Evolutionary conservation across 2,113 vertebrate genomes (phyloP).

Genomic region (Tachuris rubrigastra): DNA sequence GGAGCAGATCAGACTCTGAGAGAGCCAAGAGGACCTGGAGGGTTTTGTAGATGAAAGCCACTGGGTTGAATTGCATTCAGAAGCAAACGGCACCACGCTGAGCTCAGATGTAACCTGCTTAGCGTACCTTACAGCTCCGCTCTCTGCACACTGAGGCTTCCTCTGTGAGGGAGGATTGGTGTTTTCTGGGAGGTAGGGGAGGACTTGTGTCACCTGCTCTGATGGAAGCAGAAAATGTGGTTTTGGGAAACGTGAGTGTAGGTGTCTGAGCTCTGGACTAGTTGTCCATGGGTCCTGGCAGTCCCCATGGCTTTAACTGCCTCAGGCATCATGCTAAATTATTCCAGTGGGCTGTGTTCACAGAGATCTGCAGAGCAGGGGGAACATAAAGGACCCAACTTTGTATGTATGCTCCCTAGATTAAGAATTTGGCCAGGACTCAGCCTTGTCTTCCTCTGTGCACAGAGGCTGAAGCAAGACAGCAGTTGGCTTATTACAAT

Average conservation of each 20-base stretch:
- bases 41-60: conserved; percentile 47
- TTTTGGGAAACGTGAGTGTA: accelerated
- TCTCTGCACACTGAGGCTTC: background rate
- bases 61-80: background rate
- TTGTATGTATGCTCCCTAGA: background rate
- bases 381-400: background rate
- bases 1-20: background rate
- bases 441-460: background rate
- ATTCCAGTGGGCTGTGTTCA: background rate
- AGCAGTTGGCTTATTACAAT: background rate
- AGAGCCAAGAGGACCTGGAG: conserved; percentile 18
- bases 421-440: background rate
- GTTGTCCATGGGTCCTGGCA: background rate
- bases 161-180: background rate
- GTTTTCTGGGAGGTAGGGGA: background rate
- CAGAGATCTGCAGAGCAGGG: background rate
- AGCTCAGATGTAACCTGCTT: conserved; percentile 11
- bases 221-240: accelerated
- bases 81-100: background rate
- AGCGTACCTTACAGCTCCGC: background rate
- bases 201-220: background rate
- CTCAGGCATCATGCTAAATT: background rate
- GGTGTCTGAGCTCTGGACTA: background rate
- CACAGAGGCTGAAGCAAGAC: background rate
- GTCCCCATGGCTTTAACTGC: background rate